Percentiles rank a stretch among this genome's conserved stretches.
These are phyloP conservation scores for Sinocyclocheilus maitianheensis DNA, from an alignment of 2,113 vertebrate species.

Conservation along the genomic window DNA sequence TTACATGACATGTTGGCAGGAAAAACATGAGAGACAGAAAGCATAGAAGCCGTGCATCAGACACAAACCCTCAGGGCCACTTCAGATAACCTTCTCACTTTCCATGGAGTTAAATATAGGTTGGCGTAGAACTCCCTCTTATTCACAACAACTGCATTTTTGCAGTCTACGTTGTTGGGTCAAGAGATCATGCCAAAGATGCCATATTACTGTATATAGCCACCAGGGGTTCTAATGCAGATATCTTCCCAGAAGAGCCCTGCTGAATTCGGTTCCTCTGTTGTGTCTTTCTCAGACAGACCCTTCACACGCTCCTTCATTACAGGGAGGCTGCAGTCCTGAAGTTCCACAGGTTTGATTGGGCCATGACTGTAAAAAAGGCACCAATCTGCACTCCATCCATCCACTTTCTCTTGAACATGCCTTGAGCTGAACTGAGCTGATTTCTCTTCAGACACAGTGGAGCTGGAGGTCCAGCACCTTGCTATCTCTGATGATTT, in stretches of 20 bases:
- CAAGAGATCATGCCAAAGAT: background rate
- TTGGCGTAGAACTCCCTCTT: background rate
- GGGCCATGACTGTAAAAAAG: background rate
- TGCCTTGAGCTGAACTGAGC: background rate
- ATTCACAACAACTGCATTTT: background rate
- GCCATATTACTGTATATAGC: background rate
- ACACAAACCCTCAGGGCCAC: slow-evolving; percentile 10
- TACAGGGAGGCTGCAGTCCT: slow-evolving; percentile 3
- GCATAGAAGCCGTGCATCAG: slow-evolving; percentile 30
- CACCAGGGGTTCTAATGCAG: background rate
- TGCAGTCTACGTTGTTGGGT: background rate
- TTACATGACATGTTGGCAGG: slow-evolving; percentile 54
- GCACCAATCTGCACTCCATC: slow-evolving; percentile 6
- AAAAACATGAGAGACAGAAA: slow-evolving; percentile 43
- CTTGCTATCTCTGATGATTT: slow-evolving; percentile 30
- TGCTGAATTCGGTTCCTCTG: background rate
- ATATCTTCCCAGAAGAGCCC: slow-evolving; percentile 1
- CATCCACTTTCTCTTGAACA: background rate
- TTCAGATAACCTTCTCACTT: slow-evolving; percentile 9
- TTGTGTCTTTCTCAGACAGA: background rate
- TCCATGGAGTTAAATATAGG: background rate
- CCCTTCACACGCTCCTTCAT: slow-evolving; percentile 3
- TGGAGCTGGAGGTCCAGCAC: background rate
- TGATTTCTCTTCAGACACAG: background rate
- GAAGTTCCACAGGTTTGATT: slow-evolving; percentile 48